A percentile compares a stretch with the other conserved stretches of the same genome.
Conservation (phyloP, 2,113 vertebrate species). For the Charina bottae region DNA sequence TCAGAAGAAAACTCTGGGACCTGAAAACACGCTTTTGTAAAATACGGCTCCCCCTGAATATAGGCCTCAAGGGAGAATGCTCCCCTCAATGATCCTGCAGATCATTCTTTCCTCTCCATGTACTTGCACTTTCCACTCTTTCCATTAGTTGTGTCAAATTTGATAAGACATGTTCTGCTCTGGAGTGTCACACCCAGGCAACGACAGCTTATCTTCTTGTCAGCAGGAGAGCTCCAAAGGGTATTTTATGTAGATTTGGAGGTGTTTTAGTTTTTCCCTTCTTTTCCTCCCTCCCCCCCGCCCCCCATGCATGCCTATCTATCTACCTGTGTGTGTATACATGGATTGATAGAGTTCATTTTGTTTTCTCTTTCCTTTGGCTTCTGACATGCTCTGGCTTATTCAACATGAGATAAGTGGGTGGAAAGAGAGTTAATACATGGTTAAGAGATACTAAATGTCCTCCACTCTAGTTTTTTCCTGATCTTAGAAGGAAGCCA, state of each 20-base stretch:
- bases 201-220: conserved; percentile 2
- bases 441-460: no score
- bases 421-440: not conserved
- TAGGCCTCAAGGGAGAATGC: not conserved
- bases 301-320: not conserved
- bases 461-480: not conserved
- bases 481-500: not conserved
- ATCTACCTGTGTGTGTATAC: not conserved
- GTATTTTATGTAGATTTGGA: not conserved
- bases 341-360: not conserved
- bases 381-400: not conserved
- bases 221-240: not conserved
- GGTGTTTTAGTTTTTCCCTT: not conserved
- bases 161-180: not conserved
- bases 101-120: not conserved
- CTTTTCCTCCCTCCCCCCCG: not conserved
- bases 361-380: not conserved
- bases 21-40: not conserved
- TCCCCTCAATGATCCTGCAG: not conserved
- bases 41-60: not conserved
- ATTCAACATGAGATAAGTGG: not conserved
- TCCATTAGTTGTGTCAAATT: not conserved
- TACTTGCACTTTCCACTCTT: not conserved
- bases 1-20: not conserved
- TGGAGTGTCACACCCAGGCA: not conserved